A percentile compares a stretch with the other conserved stretches of the same genome.
Conservation (phyloP, 2,113 vertebrate genomes). For the Hyperopisus bebe region DNA sequence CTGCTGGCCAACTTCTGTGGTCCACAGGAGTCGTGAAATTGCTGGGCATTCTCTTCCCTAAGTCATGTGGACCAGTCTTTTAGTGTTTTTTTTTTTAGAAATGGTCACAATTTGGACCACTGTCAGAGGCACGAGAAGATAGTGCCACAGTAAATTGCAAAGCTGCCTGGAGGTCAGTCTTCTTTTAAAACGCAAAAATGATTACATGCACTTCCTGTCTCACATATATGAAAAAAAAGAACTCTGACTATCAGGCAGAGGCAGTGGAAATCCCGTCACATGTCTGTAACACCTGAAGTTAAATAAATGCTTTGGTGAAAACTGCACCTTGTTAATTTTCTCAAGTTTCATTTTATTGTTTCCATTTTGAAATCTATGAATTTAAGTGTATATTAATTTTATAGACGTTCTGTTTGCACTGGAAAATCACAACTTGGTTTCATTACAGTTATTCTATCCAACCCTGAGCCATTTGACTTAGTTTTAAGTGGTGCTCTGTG, state of each 20-base stretch:
- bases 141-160: not conserved
- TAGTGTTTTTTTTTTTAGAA: not conserved
- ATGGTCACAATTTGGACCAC: not conserved
- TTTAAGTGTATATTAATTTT: not conserved
- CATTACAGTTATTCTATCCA: not conserved
- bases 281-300: not conserved
- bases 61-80: not conserved
- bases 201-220: not conserved
- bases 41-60: not conserved
- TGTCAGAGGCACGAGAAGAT: not conserved
- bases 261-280: not conserved
- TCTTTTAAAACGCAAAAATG: not conserved
- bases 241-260: not conserved
- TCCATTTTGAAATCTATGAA: not conserved
- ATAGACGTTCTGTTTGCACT: not conserved
- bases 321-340: not conserved
- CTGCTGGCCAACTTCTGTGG: not conserved
- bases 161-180: not conserved
- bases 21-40: not conserved
- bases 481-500: not conserved
- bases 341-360: not conserved
- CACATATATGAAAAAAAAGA: not conserved
- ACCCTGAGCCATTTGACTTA: not conserved
- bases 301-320: not conserved
- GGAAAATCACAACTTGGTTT: not conserved